Evolutionary conservation across 2,113 vertebrate genomes (phyloP).

Genomic region (Cacatua alba): DNA sequence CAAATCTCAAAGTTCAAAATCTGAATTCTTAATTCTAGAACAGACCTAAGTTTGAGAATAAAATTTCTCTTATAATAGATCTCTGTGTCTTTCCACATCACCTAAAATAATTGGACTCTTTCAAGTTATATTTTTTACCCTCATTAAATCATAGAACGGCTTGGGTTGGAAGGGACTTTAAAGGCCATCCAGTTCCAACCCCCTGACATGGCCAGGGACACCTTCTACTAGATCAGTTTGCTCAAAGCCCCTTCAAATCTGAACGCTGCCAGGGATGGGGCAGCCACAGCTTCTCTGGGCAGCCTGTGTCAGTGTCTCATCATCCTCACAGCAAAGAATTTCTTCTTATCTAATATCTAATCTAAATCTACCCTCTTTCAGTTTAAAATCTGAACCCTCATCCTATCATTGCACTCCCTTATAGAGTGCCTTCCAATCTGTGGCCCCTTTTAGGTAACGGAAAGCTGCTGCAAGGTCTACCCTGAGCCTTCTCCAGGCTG

Average conservation of each 20-base stretch:
- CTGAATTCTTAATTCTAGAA: neutral
- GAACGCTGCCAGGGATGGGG: neutral
- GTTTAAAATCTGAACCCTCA: neutral
- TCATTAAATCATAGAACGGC: neutral
- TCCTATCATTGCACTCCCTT: neutral
- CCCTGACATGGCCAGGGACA: neutral
- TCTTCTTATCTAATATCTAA: neutral
- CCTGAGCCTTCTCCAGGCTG: neutral
- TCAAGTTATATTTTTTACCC: neutral
- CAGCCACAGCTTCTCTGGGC: neutral
- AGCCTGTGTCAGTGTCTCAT: neutral
- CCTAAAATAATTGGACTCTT: constrained; percentile 19
- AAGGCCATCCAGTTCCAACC: neutral
- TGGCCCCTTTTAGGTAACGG: neutral
- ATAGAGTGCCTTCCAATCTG: neutral
- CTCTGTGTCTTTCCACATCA: neutral
- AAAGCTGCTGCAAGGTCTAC: neutral
- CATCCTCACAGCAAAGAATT: neutral
- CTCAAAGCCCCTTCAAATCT: neutral
- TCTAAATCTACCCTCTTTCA: neutral
- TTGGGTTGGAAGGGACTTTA: neutral
- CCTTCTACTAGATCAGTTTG: neutral
- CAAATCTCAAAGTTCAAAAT: neutral
- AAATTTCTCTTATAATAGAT: neutral
- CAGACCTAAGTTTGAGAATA: neutral